Evolutionary conservation across 2,113 vertebrate species (phyloP).

Genomic region (Mesoclemmys tuberculata): DNA sequence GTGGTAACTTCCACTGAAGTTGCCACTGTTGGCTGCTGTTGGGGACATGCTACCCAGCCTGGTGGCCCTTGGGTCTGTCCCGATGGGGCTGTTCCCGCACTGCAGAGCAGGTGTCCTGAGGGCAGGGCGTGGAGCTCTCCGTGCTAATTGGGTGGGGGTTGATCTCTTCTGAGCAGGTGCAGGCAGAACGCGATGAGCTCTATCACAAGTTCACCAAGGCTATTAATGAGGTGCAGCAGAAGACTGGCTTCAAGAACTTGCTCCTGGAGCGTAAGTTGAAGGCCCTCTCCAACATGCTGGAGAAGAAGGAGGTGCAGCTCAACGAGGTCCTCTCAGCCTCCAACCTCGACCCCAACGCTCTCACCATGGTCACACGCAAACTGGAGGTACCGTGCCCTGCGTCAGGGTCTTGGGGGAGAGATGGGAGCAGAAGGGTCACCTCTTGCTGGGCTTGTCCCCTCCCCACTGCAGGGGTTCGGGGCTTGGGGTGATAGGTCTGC

Average conservation of each 20-base stretch:
- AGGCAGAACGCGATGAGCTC: constrained; percentile 86
- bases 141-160: fast-evolving
- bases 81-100: background rate
- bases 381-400: constrained; percentile 80
- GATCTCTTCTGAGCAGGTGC: constrained; percentile 79
- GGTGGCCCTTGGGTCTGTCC: background rate
- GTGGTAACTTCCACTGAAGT: background rate
- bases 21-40: background rate
- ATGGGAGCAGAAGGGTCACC: background rate
- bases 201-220: constrained; percentile 82
- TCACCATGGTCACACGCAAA: constrained; percentile 78
- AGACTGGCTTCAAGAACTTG: constrained; percentile 82
- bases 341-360: constrained; percentile 81
- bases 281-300: constrained; percentile 72
- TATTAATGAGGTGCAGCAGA: constrained; percentile 85
- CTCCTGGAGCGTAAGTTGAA: constrained; percentile 86
- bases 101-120: fast-evolving
- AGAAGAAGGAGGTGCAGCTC: constrained; percentile 89
- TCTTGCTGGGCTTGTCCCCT: background rate
- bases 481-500: background rate
- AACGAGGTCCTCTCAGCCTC: constrained; percentile 80
- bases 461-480: background rate
- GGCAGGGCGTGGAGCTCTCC: fast-evolving
- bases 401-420: fast-evolving
- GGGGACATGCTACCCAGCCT: background rate